Percentiles rank a stretch among this genome's conserved stretches.
Evolutionary conservation across 2,797 vertebrate genomes (phyloP).

Genomic region (Prionace glauca): DNA sequence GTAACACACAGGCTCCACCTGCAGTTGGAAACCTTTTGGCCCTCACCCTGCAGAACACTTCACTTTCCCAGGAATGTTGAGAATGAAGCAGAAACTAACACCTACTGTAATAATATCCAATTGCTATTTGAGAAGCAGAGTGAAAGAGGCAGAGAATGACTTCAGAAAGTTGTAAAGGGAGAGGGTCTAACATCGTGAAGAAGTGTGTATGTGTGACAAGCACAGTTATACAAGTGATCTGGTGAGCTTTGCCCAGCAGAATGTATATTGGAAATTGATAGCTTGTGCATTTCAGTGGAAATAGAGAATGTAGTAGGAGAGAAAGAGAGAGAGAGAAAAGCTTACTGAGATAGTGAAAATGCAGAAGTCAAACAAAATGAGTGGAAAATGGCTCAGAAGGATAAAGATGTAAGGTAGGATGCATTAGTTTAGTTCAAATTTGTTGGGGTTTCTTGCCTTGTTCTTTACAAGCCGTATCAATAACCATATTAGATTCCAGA

Average conservation of each 20-base stretch:
- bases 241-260: background rate
- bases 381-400: background rate
- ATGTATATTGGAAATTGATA: background rate
- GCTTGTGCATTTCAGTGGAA: background rate
- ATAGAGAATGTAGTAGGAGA: background rate
- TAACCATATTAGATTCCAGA: background rate
- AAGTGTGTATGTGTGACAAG: background rate
- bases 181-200: background rate
- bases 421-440: background rate
- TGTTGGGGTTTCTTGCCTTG: background rate
- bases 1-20: background rate
- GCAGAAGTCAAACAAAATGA: background rate
- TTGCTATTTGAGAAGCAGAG: background rate
- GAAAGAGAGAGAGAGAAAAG: no score
- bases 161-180: background rate
- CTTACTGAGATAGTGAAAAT: background rate
- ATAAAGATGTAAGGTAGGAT: no score
- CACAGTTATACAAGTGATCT: background rate
- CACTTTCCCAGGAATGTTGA: background rate
- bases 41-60: background rate
- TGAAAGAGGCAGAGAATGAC: background rate
- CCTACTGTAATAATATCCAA: background rate
- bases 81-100: background rate
- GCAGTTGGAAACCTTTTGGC: background rate
- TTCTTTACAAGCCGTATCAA: background rate